These are phyloP conservation scores for Sthenelais limicola DNA, from an alignment of 2,888 invertebrate genomes.

Conservation along the genomic window DNA sequence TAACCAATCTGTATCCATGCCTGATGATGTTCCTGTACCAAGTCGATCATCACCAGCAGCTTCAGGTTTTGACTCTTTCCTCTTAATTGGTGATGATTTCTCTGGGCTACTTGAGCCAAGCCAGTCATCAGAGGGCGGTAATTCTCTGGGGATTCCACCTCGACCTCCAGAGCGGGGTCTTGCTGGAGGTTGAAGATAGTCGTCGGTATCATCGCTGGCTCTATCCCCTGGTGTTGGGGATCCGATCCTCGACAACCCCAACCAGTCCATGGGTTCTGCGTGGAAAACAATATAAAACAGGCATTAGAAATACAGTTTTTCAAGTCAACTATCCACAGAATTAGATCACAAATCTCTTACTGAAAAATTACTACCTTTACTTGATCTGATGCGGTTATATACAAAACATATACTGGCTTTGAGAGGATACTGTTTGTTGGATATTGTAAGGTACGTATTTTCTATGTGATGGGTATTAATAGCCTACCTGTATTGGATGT, in stretches of 20 bases:
- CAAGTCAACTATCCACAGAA: too few species aligned
- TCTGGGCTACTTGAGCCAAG: slow-evolving; percentile 11
- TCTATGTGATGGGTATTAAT: too few species aligned
- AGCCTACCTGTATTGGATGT: too few species aligned
- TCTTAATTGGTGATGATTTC: too few species aligned
- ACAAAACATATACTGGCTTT: too few species aligned
- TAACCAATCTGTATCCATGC: slow-evolving; percentile 35
- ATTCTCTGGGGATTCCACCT: slow-evolving; percentile 2
- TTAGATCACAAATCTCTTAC: too few species aligned
- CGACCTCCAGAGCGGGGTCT: slow-evolving; percentile 17
- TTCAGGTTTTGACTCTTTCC: neutral
- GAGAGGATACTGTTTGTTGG: too few species aligned
- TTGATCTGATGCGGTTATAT: too few species aligned
- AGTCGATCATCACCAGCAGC: slow-evolving; percentile 12
- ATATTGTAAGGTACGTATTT: too few species aligned
- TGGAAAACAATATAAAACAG: too few species aligned
- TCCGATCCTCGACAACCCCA: slow-evolving; percentile 48
- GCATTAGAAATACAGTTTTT: too few species aligned
- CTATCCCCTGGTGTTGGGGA: slow-evolving; percentile 40
- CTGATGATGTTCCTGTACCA: slow-evolving; percentile 11
- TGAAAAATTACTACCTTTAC: too few species aligned
- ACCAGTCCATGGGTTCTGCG: slow-evolving; percentile 51
- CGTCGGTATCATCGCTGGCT: neutral
- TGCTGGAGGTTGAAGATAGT: neutral
- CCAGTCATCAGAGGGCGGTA: slow-evolving; percentile 36